Evolutionary conservation across 2,888 invertebrate genomes (phyloP), one percentile per base, ranked within the genome.

Genomic region (Vanessa cardui): DNA sequence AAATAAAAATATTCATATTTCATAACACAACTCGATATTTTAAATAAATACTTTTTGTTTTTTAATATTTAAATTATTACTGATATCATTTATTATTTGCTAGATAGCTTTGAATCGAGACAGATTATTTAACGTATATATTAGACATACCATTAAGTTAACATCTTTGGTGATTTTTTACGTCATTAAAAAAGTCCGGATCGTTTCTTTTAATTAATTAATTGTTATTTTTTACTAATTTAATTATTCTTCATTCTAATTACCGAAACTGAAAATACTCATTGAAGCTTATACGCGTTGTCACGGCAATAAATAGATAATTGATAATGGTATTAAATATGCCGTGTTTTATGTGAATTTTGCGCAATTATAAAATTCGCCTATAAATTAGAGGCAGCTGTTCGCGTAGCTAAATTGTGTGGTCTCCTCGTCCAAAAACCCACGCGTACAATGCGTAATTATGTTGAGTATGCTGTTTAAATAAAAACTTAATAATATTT

Each of bases 351-450:
- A 69, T 64, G 63, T 58, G 62, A 60, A 73, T 71, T 73, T 71
- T 66, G 72, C 66, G 74, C 71, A 75, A 75, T 75, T 74, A 76
- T 75, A 74, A 74, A 76, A 76, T 70, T 68, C 66, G 71, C 73
- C 56, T 70, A 73, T 73, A 72, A 73, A 70, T 74, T 76, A 71
- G 69, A 69, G 64, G 67, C 74, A 74, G 71, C 74, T 73, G 76
- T 72, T 77, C 70, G 69, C 68, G 69, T 69, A 72, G 74, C 76
- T 76, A 76, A 75, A 75, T 76, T 74, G 74, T 74, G 74, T 69
- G 76, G 76, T 75, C 64, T 66, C 59, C 66, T 63, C 64, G 68
- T 64, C 62, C 71, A 72, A 72, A 69, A 72, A 72, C 71, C 69
- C 60, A 49, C 64, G 62, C 68, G 31, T 46, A 61, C 69, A 71